A percentile compares a stretch with the other conserved stretches of the same genome.
Evolutionary conservation across 2,888 invertebrate genomes (phyloP).

Genomic region (Platerodrilus igneus): DNA sequence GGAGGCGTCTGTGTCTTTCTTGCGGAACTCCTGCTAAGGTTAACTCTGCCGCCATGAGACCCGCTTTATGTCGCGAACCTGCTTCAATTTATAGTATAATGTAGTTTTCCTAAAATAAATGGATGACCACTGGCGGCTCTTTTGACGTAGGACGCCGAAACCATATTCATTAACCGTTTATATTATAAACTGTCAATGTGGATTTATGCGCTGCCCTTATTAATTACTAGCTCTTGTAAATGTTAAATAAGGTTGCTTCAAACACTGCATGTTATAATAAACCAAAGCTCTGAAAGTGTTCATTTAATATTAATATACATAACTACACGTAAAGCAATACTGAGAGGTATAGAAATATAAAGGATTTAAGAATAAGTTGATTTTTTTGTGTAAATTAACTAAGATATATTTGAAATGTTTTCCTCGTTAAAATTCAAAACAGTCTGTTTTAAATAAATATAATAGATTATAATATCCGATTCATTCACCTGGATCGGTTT

Average conservation of each 20-base stretch:
- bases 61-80: constrained; percentile 48
- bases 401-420: too few relatives aligned
- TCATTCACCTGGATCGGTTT: too few relatives aligned
- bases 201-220: constrained; percentile 42
- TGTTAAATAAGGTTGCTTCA: constrained; percentile 15
- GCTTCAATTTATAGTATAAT: constrained; percentile 49
- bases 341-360: too few relatives aligned
- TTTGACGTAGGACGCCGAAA: constrained; percentile 45
- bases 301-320: too few relatives aligned
- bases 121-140: constrained; percentile 45
- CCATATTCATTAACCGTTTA: constrained; percentile 46
- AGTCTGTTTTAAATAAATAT: too few relatives aligned
- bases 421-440: too few relatives aligned
- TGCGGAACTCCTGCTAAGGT: constrained; percentile 28
- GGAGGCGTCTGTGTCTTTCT: constrained; percentile 34
- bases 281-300: too few relatives aligned
- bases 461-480: too few relatives aligned
- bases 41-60: constrained; percentile 36
- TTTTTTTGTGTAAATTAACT: too few relatives aligned
- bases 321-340: too few relatives aligned
- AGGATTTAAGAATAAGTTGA: too few relatives aligned
- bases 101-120: constrained; percentile 49
- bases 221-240: constrained; percentile 18
- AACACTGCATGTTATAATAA: too few relatives aligned
- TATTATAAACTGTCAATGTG: constrained; percentile 44